These are phyloP conservation scores for Lasiommata megera DNA, from an alignment of 2,888 invertebrate genomes.

Conservation along the genomic window DNA sequence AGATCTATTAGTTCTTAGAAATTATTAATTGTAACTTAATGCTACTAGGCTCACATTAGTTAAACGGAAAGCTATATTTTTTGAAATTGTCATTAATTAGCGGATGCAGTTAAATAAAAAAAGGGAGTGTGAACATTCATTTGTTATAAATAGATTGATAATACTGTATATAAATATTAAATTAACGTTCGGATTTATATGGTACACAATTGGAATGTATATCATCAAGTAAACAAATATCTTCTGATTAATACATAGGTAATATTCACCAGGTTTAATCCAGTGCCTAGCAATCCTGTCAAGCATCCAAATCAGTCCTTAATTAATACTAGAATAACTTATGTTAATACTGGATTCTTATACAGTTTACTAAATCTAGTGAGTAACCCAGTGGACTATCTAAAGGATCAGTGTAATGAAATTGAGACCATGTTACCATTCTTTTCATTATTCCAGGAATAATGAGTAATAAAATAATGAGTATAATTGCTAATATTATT, in stretches of 20 bases:
- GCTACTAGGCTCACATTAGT: constrained; percentile 14
- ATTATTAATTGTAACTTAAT: constrained; percentile 31
- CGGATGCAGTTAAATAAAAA: constrained; percentile 11
- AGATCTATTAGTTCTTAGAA: constrained; percentile 39
- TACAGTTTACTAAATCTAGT: not conserved
- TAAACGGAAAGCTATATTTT: constrained; percentile 5
- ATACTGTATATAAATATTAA: constrained; percentile 31
- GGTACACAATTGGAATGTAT: constrained; percentile 8
- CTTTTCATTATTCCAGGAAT: no score
- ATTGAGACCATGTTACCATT: no score
- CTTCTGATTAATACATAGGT: not conserved
- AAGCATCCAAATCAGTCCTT: not conserved
- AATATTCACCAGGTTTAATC: not conserved
- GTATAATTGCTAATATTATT: no score
- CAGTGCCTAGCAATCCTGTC: not conserved
- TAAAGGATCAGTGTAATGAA: not conserved
- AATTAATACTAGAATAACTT: no score
- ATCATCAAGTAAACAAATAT: not conserved
- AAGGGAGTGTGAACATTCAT: constrained; percentile 33
- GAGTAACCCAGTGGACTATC: not conserved
- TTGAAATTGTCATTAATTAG: not conserved
- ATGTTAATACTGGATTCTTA: no score
- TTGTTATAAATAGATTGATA: constrained; percentile 40
- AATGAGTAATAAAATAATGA: no score
- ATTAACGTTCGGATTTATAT: constrained; percentile 14